Base-by-base conservation (phyloP, 2,797 vertebrate genomes). In the Lepus townsendii region DNA sequence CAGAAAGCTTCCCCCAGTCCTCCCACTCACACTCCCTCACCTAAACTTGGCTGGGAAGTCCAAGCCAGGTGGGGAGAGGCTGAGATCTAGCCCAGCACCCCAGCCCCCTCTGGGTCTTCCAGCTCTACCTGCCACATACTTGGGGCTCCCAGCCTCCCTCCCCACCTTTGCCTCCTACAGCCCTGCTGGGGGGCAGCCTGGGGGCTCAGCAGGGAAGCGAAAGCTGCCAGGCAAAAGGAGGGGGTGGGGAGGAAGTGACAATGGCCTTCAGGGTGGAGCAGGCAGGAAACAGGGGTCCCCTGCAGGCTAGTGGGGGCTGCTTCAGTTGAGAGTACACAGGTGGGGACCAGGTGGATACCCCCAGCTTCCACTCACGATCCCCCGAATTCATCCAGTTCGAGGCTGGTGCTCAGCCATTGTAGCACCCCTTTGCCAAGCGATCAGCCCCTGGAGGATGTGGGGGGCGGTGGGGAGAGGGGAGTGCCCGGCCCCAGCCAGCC, bases 151-250 rank as follows among this genome's bases (percentile, higher is more conserved):
- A 10, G n/a, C 26, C 63, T 32, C 72, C 38, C 7, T 60, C 50
- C 73, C 73, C 88, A 65, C 30, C 62, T 68, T 76, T 79, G 80
- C 26, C 35, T 68, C 38, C 69, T 47, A 30, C 20, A 27, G 38
- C 52, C 20, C 54, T n/a, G 60, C 60, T 3, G 54, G 60, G n/a
- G 14, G 47, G 16, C 91, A 35, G 62, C 66, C 57, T 68, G 73
- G 73, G 91, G 84, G 87, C 84, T 75, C n/a, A 63, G 68, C 30
- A 57, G 76, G 83, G 50, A 47, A 38, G 54, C 68, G 38, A 71
- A 32, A 57, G 77, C 93, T 65, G 69, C 72, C 26, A 9, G 30
- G 7, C 32, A 14, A 30, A 65, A 1, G 20, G 20, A 26, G 22
- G 12, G 24, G 47, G 0, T 0, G 26, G 32, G 20, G 54, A 82